Evolutionary conservation across 2,888 invertebrate genomes (phyloP).

Genomic region (Leptogaster cylindrica): DNA sequence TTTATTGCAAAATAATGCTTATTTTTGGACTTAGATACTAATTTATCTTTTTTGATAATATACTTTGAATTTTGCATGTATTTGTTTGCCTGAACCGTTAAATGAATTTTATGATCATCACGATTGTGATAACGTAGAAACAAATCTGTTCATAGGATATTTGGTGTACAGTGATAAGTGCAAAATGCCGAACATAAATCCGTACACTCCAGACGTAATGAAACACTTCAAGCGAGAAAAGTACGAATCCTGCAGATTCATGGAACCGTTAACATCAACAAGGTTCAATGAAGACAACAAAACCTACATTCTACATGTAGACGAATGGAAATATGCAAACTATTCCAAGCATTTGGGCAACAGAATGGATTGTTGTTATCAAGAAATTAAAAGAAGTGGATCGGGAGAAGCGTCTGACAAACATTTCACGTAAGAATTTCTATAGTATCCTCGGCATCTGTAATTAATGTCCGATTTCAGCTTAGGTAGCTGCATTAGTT

Average conservation of each 20-base stretch:
- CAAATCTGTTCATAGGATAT: conserved; percentile 56
- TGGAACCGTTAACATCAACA: conserved; percentile 55
- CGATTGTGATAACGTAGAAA: conserved; percentile 18
- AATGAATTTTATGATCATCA: too few species aligned
- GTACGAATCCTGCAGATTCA: conserved; percentile 64
- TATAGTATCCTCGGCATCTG: neutral
- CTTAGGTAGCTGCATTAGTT: conserved; percentile 61
- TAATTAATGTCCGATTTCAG: conserved; percentile 41
- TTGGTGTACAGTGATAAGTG: conserved; percentile 67
- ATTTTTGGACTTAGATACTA: neutral
- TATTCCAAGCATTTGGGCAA: conserved; percentile 50
- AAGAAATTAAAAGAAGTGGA: conserved; percentile 54
- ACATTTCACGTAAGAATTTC: conserved; percentile 53
- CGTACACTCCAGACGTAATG: conserved; percentile 66
- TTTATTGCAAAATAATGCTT: too few species aligned
- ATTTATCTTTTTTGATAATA: neutral
- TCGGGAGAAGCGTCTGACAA: conserved; percentile 53
- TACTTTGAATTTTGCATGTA: neutral
- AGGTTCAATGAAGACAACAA: conserved; percentile 51
- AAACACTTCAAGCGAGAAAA: conserved; percentile 64
- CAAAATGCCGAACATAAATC: conserved; percentile 68
- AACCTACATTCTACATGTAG: conserved; percentile 54
- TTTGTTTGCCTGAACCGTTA: too few species aligned
- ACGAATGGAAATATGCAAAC: conserved; percentile 51
- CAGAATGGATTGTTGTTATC: conserved; percentile 58